Percentiles rank a stretch among this genome's conserved stretches.
Conservation (phyloP, 2,797 vertebrate species). For the Salarias fasciatus region DNA sequence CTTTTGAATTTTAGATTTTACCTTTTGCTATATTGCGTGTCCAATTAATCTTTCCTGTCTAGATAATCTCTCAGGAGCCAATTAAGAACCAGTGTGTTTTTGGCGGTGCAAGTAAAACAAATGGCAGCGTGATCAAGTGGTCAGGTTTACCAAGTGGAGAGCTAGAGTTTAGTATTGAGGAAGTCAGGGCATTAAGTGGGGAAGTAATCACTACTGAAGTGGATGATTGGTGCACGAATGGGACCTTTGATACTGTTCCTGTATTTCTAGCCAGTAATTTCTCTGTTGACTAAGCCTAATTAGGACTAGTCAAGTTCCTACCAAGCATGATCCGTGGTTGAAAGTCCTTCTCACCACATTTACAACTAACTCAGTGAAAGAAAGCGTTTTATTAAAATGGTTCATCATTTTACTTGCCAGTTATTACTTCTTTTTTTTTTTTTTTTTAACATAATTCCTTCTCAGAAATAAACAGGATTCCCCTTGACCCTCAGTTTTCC, state of each 20-base stretch:
- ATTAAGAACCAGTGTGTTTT: conserved; percentile 29
- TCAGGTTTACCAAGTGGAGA: conserved; percentile 27
- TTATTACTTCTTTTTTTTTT: too few relatives aligned
- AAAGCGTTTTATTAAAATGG: too few relatives aligned
- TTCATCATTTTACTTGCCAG: too few relatives aligned
- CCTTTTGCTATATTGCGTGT: neutral
- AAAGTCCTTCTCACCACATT: too few relatives aligned
- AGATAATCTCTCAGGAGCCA: conserved; percentile 17
- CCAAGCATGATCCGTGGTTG: too few relatives aligned
- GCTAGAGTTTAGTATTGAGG: conserved; percentile 24
- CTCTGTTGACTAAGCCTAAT: too few relatives aligned
- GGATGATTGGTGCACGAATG: conserved; percentile 35
- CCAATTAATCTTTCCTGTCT: conserved; percentile 16
- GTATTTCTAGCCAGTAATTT: too few relatives aligned
- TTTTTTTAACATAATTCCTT: too few relatives aligned
- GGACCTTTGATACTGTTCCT: neutral
- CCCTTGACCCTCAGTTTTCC: too few relatives aligned
- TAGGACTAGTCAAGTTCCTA: too few relatives aligned
- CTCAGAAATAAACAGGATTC: too few relatives aligned
- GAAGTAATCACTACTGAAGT: conserved; percentile 46
- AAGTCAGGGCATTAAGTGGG: conserved; percentile 39
- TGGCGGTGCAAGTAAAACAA: conserved; percentile 28
- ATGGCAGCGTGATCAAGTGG: conserved; percentile 10
- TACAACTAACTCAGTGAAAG: too few relatives aligned
- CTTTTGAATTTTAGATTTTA: conserved; percentile 3